These are phyloP conservation scores for Glaucomys volans DNA, from an alignment of 2,113 vertebrate species.

Conservation along the genomic window DNA sequence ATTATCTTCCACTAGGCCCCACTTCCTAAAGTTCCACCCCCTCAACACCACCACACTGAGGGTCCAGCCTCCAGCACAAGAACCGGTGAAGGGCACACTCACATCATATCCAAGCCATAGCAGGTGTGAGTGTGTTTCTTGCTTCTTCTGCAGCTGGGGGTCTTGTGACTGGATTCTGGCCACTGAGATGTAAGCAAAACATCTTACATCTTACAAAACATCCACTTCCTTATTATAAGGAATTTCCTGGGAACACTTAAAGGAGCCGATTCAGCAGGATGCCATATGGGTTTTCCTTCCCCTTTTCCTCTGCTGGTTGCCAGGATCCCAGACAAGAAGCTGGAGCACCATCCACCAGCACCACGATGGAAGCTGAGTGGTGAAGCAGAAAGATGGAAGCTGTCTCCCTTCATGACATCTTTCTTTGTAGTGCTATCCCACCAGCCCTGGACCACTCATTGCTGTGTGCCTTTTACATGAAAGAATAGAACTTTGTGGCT, in stretches of 20 bases:
- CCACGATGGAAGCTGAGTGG: neutral
- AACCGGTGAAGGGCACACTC: neutral
- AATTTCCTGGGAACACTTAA: neutral
- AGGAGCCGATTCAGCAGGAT: neutral
- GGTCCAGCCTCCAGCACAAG: neutral
- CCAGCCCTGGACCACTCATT: neutral
- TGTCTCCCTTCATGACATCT: neutral
- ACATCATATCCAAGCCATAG: neutral
- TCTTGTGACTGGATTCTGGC: neutral
- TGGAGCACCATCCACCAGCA: neutral
- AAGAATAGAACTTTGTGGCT: slow-evolving; percentile 47
- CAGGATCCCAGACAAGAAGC: neutral
- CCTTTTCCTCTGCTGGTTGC: neutral
- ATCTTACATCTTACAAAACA: too few species aligned
- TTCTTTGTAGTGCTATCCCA: slow-evolving; percentile 41
- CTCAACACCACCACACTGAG: neutral
- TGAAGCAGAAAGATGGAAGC: neutral
- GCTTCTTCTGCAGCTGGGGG: neutral
- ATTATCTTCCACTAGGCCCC: neutral
- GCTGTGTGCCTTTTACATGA: slow-evolving; percentile 52
- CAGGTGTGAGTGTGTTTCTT: neutral
- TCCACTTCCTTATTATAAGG: neutral
- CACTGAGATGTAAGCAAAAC: neutral
- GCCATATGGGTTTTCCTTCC: neutral
- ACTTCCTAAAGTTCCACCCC: neutral